These are phyloP conservation scores for Pithys albifrons DNA, from an alignment of 2,113 vertebrate genomes.

Conservation along the genomic window DNA sequence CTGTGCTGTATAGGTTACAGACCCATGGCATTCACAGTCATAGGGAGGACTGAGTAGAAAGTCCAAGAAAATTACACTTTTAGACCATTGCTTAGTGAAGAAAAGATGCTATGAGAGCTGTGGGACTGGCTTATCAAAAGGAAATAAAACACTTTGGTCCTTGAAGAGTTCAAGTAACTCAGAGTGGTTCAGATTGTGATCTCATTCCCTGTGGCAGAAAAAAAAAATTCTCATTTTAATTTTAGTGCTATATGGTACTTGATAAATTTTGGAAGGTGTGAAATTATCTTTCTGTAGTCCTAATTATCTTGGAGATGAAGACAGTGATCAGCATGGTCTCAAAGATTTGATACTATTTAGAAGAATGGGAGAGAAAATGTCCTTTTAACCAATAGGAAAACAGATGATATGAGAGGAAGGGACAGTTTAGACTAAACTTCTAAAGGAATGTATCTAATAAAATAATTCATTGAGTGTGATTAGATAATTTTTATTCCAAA, in stretches of 20 bases:
- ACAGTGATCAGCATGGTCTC: not conserved
- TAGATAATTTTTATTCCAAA: not conserved
- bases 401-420: not conserved
- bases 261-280: not conserved
- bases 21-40: not conserved
- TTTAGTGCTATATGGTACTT: not conserved
- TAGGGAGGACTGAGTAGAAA: not conserved
- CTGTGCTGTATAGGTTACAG: not conserved
- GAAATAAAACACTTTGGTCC: constrained; percentile 41
- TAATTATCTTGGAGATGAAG: not conserved
- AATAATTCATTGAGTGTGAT: not conserved
- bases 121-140: constrained; percentile 40
- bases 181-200: not conserved
- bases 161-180: constrained; percentile 1
- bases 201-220: not conserved
- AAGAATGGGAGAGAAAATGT: not conserved
- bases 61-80: constrained; percentile 34
- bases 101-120: constrained; percentile 19
- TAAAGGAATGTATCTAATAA: not conserved
- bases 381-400: not conserved
- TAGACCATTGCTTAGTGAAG: not conserved
- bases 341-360: not conserved
- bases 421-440: not conserved
- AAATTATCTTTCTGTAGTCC: not conserved
- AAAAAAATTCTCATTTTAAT: not conserved